These are phyloP conservation scores for Amblyjoppa fuscipennis DNA, from an alignment of 2,888 invertebrate genomes.

Conservation along the genomic window DNA sequence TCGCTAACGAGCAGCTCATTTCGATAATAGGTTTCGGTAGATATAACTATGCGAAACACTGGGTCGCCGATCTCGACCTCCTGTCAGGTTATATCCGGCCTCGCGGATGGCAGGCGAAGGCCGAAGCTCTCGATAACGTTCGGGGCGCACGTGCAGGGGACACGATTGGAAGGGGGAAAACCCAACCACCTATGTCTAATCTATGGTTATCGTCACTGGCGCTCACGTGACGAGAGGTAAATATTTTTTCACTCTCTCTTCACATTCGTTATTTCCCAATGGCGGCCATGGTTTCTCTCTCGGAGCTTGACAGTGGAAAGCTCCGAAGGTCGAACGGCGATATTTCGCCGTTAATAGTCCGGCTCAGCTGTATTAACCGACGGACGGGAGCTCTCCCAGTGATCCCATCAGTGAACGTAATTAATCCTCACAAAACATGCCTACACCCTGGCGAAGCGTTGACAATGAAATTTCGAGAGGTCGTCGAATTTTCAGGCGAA, in stretches of 20 bases:
- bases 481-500: slow-evolving; percentile 24
- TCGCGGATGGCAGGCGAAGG: slow-evolving; percentile 61
- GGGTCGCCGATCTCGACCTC: slow-evolving; percentile 33
- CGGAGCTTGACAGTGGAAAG: slow-evolving; percentile 29
- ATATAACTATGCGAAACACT: slow-evolving; percentile 9
- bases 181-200: slow-evolving; percentile 32
- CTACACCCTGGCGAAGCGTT: background rate
- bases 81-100: background rate
- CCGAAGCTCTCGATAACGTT: slow-evolving; percentile 29
- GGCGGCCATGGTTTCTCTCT: slow-evolving; percentile 26
- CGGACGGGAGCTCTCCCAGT: background rate
- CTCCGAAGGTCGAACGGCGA: slow-evolving; percentile 40
- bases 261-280: slow-evolving; percentile 47
- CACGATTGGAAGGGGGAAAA: slow-evolving; percentile 33
- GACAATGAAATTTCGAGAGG: slow-evolving; percentile 23
- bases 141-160: slow-evolving; percentile 44
- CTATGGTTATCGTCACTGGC: slow-evolving; percentile 17
- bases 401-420: slow-evolving; percentile 28
- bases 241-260: slow-evolving; percentile 22
- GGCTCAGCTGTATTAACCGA: background rate
- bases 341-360: slow-evolving; percentile 2
- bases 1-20: slow-evolving; percentile 33
- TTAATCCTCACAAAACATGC: slow-evolving; percentile 35
- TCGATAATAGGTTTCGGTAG: slow-evolving; percentile 9
- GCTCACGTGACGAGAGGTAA: slow-evolving; percentile 6